Evolutionary conservation across 2,888 invertebrate species (phyloP).

Genomic region (Chymomyza fuscimana): DNA sequence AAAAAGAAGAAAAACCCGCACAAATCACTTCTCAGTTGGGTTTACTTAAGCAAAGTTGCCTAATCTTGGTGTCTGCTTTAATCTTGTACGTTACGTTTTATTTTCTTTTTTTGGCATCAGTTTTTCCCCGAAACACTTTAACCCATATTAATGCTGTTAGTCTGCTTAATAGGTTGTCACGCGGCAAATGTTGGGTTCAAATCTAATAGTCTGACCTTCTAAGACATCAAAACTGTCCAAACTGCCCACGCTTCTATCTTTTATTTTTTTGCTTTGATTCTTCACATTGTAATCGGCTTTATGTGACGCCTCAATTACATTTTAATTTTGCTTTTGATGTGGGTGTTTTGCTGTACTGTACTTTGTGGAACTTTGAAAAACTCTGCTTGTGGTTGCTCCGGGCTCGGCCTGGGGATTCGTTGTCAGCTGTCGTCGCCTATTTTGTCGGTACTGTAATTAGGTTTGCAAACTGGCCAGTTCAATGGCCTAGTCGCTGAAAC

Average conservation of each 20-base stretch:
- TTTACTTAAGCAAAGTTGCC: background rate
- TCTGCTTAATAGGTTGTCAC: background rate
- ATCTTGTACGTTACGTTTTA: background rate
- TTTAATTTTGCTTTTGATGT: slow-evolving; percentile 3
- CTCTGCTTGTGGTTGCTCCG: background rate
- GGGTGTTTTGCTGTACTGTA: background rate
- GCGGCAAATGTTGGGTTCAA: background rate
- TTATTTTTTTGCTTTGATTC: background rate
- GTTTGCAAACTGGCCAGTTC: background rate
- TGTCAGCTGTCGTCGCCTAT: background rate
- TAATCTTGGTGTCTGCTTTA: background rate
- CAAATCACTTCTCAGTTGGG: background rate
- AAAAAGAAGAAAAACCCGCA: background rate
- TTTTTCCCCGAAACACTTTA: background rate
- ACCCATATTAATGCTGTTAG: background rate
- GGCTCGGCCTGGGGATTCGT: background rate
- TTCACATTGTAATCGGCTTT: background rate
- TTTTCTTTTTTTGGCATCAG: background rate
- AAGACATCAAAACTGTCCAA: background rate
- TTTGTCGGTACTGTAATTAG: background rate
- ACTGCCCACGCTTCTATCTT: background rate
- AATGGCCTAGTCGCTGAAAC: background rate
- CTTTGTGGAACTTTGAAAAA: background rate
- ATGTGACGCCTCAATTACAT: slow-evolving; percentile 2
- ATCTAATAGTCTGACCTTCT: background rate